Conservation (phyloP, 1,140 invertebrate species). For the Schlechtendalia chinensis region DNA sequence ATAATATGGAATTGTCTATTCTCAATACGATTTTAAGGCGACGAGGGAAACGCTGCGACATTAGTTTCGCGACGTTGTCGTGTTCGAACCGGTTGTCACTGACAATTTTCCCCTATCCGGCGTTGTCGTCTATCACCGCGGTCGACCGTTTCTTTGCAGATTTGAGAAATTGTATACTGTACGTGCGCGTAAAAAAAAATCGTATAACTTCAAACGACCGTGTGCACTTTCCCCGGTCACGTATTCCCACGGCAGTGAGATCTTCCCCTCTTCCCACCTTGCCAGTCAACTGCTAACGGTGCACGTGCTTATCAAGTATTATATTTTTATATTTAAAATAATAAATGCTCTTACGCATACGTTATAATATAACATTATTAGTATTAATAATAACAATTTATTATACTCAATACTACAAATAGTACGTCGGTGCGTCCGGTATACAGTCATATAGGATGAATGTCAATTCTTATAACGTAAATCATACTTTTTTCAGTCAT, state of each 20-base stretch:
- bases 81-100: constrained; percentile 27
- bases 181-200: neutral
- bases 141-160: neutral
- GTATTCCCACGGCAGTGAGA: constrained; percentile 31
- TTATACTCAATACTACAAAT: too few relatives aligned
- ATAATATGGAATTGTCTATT: too few relatives aligned
- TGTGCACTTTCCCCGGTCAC: constrained; percentile 35
- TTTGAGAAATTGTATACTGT: neutral
- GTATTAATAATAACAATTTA: too few relatives aligned
- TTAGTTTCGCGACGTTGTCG: neutral
- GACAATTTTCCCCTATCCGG: constrained; percentile 31
- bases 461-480: too few relatives aligned
- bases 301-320: too few relatives aligned
- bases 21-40: too few relatives aligned
- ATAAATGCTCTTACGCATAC: neutral
- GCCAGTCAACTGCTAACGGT: neutral
- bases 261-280: neutral
- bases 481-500: too few relatives aligned
- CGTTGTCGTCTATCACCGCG: too few relatives aligned
- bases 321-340: too few relatives aligned
- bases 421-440: too few relatives aligned
- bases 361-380: too few relatives aligned
- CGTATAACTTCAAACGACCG: neutral
- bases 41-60: neutral
- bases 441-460: too few relatives aligned